Evolutionary conservation across 2,113 vertebrate species (phyloP), one percentile per base, ranked within the genome.

Genomic region (Equus przewalskii): DNA sequence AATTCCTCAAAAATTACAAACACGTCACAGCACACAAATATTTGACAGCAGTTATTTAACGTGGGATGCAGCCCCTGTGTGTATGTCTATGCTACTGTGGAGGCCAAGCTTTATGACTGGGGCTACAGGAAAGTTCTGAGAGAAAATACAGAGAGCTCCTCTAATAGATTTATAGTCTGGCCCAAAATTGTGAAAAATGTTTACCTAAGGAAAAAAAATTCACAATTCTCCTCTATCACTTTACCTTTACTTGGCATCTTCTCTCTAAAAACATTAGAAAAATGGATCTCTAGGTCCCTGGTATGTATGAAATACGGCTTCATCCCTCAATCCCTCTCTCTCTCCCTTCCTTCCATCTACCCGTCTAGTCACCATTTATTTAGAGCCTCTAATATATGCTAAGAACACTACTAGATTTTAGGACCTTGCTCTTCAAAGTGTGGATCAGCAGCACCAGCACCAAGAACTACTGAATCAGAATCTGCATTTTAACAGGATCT

Each of bases 221-320:
- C 54, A 83, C 12, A 49, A 24, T 33, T 70, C 36, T 65, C 33
- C 24, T 82, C 22, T 33, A 58, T 94, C 73, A 79, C 67, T 98
- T 83, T 62, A 81, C 14, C 72, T 88, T 94, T 30, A 51, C 44
- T 58, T 28, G 60, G 18, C 30, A 88, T 36, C 7, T 93, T 89
- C 69, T 80, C 83, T 80, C 24, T 88, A 58, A 91, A 33, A 30
- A 44, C 36, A 81, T 87, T 75, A 79, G 89, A 80, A 80, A 96
- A 60, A 46, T 62, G 30, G 51, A 44, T 87, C 87, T 72, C 58
- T 79, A n/a, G 21, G 56, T 56, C 60, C 41, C 28, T 28, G 0
- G 0, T 76, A 18, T 11, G 3, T 70, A 54, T 87, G 54, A 90
- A 81, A 90, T 83, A 83, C 1, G 58, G 13, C 36, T 83, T 62